Conservation (phyloP, 53 echinoderm and acorn worm genomes). For the Stichopus horrens region DNA sequence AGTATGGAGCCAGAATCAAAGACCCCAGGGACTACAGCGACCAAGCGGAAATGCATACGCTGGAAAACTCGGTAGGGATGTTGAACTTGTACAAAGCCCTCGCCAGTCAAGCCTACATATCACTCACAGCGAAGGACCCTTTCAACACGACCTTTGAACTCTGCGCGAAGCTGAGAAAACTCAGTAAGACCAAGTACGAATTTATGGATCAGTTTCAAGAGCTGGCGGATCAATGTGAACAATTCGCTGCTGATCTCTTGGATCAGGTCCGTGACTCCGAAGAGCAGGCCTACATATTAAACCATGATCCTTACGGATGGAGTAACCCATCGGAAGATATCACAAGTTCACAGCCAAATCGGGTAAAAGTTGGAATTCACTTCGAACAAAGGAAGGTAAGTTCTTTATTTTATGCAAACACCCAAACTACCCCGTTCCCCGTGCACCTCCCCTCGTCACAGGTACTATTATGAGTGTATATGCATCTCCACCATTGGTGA, state of each 20-base stretch:
- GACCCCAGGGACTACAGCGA: constrained; percentile 82
- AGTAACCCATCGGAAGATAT: constrained; percentile 77
- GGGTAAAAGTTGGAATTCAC: constrained; percentile 93
- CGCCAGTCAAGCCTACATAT: constrained; percentile 93
- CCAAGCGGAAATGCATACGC: constrained; percentile 76
- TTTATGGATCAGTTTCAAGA: constrained; percentile 93
- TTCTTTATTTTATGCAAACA: neutral
- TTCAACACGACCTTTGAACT: constrained; percentile 95
- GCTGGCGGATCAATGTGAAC: constrained; percentile 87
- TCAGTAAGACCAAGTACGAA: constrained; percentile 86
- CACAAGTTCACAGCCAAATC: constrained; percentile 69
- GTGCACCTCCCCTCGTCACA: too few relatives aligned
- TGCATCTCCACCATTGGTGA: too few relatives aligned
- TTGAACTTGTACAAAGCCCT: constrained; percentile 88
- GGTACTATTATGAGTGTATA: too few relatives aligned
- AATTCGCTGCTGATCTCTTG: constrained; percentile 87
- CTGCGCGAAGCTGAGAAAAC: constrained; percentile 82
- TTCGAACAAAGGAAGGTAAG: constrained; percentile 97
- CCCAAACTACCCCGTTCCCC: too few relatives aligned
- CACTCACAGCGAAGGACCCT: constrained; percentile 86
- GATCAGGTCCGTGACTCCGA: constrained; percentile 92
- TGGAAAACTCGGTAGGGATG: constrained; percentile 97
- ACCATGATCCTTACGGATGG: constrained; percentile 97
- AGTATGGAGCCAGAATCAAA: constrained; percentile 87
- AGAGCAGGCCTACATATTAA: constrained; percentile 84